phyloP scores from a whole-genome alignment of 2,797 vertebrate genomes.

The Onychomys torridus region DNA sequence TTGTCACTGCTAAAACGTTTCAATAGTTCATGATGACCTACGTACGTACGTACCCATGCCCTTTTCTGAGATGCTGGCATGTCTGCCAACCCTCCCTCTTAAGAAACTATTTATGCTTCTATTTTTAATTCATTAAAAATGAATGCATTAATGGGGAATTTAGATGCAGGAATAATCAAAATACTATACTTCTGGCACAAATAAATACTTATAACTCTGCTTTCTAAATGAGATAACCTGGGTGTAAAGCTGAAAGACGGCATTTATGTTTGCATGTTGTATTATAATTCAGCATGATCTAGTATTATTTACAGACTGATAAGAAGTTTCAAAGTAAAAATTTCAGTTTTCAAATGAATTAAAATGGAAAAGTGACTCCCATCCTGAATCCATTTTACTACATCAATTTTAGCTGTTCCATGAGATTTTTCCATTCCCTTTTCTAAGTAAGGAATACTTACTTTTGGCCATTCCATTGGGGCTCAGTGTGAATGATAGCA shows the following conservation, averaged over 20 bases:
- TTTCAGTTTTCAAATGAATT: constrained; percentile 28
- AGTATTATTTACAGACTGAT: neutral
- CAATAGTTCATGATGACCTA: constrained; percentile 21
- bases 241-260: neutral
- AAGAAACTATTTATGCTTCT: constrained; percentile 33
- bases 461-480: neutral
- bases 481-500: constrained; percentile 9
- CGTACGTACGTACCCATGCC: no score
- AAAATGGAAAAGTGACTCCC: constrained; percentile 16
- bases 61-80: constrained; percentile 1
- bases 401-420: neutral
- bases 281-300: neutral
- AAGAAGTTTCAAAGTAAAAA: constrained; percentile 34
- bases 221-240: neutral
- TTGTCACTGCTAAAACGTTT: constrained; percentile 36
- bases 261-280: neutral
- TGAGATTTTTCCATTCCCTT: neutral
- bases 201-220: constrained; percentile 10
- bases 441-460: neutral
- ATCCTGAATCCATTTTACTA: neutral
- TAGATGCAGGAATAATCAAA: neutral
- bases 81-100: constrained; percentile 29
- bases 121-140: constrained; percentile 63
- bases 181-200: neutral
- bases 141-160: constrained; percentile 20